Percentiles rank a stretch among this genome's conserved stretches.
Conservation (phyloP, 2,113 vertebrate genomes). For the Elgaria multicarinata region DNA sequence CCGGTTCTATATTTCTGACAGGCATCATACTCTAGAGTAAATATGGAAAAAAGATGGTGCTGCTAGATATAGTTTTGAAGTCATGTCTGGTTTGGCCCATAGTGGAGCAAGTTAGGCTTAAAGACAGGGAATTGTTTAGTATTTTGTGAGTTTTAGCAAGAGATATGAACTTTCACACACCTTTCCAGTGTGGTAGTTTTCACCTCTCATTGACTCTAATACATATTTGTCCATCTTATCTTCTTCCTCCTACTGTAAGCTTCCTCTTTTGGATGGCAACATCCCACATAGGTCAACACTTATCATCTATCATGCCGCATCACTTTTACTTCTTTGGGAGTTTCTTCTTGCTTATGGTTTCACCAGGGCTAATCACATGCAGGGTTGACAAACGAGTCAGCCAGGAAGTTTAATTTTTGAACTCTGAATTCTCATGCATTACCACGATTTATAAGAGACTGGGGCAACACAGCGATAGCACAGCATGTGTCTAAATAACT, state of each 20-base stretch:
- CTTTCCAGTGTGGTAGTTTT: background rate
- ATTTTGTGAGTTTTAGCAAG: background rate
- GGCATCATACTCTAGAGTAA: no score
- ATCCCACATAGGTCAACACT: background rate
- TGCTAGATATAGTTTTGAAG: background rate
- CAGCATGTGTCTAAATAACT: slow-evolving; percentile 28
- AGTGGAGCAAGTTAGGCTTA: background rate
- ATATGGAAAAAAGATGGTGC: no score
- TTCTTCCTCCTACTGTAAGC: background rate
- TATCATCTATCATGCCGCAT: background rate
- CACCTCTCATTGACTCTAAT: background rate
- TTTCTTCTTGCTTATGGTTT: background rate
- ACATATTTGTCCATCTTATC: background rate
- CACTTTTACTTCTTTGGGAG: slow-evolving; percentile 11
- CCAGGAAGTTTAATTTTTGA: background rate
- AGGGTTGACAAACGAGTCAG: background rate
- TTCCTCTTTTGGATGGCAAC: background rate
- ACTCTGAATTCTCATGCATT: slow-evolving; percentile 16
- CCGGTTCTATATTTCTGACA: no score
- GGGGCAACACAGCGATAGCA: background rate
- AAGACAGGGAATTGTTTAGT: background rate
- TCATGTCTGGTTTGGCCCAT: background rate
- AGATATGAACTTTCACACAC: background rate
- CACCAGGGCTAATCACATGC: rapidly evolving
- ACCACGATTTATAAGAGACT: background rate